Evolutionary conservation across 2,797 vertebrate species (phyloP), one percentile per base, ranked within the genome.

Genomic region (Clarias platycephalus): DNA sequence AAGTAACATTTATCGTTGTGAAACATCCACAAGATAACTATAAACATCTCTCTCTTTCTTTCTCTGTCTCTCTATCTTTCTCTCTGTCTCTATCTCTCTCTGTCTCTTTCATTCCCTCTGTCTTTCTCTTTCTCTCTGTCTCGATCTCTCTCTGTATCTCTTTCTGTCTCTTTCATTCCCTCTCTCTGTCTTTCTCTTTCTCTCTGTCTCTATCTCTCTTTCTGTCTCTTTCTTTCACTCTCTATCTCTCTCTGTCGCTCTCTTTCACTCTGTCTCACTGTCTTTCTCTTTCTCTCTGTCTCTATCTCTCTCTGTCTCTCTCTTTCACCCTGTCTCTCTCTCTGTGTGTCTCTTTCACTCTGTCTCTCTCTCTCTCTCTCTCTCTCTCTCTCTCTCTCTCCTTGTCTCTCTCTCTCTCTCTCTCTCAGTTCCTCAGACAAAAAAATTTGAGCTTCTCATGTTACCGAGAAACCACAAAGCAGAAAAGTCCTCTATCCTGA

Each of bases 401-500:
- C 18, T 2, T 62, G 2, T 9, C 60, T n/a, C 60, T 9, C 37
- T 67, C 64, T 70, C 24, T 26, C 70, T 72, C 37, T 58, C 4
- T 58, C 57, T 74, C n/a, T 22, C 1, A 5, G 72, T 31, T 22
- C 9, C 0, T 34, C 57, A 31, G 26, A 57, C 72, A 28, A 64
- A 57, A 75, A 28, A 64, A 72, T 16, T 18, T 24, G 12, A 72
- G 70, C 70, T 49, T 74, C 71, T 74, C 71, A 76, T 58, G 16
- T 58, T 13, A 76, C 74, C 55, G 58, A 58, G 28, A 76, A 76
- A 13, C 55, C 74, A 76, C 74, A 58, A 76, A 76, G 26, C 8
- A 10, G 49, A 75, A 49, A 75, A 57, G 44, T 55, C 26, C 7
- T 75, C 44, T 53, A 18, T 28, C 40, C 71, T 53, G 71, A 74